A percentile compares a stretch with the other conserved stretches of the same genome.
Evolutionary conservation across 2,113 vertebrate genomes (phyloP).

Genomic region (Numida meleagris): DNA sequence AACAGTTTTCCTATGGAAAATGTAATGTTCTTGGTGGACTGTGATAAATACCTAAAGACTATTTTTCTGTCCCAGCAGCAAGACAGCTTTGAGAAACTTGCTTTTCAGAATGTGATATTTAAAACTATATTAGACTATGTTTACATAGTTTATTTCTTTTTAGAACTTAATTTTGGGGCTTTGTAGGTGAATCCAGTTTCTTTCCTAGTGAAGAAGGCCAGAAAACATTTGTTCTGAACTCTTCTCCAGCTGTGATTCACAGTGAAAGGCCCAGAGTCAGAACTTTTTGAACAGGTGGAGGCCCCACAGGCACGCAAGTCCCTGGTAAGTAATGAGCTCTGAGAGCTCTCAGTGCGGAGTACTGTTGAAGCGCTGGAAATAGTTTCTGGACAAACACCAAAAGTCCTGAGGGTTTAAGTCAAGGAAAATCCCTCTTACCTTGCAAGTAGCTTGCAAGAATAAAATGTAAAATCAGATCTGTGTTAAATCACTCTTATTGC

Average conservation of each 20-base stretch:
- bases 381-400: neutral
- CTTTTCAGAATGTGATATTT: neutral
- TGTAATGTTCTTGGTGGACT: neutral
- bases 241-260: neutral
- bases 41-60: neutral
- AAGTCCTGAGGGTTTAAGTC: neutral
- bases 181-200: neutral
- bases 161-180: neutral
- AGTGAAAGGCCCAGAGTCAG: neutral
- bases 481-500: neutral
- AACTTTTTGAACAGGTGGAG: neutral
- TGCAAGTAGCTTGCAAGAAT: neutral
- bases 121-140: too few species aligned
- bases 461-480: neutral
- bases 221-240: neutral
- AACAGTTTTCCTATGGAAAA: neutral
- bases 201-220: neutral
- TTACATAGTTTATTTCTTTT: neutral
- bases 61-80: neutral
- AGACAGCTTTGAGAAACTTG: neutral
- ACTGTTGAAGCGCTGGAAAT: neutral
- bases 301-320: fast-evolving
- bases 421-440: constrained; percentile 21
- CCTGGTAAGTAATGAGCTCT: neutral
- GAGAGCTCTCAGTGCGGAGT: neutral